Conservation (phyloP, 2,797 vertebrate species). For the Fringilla coelebs region DNA sequence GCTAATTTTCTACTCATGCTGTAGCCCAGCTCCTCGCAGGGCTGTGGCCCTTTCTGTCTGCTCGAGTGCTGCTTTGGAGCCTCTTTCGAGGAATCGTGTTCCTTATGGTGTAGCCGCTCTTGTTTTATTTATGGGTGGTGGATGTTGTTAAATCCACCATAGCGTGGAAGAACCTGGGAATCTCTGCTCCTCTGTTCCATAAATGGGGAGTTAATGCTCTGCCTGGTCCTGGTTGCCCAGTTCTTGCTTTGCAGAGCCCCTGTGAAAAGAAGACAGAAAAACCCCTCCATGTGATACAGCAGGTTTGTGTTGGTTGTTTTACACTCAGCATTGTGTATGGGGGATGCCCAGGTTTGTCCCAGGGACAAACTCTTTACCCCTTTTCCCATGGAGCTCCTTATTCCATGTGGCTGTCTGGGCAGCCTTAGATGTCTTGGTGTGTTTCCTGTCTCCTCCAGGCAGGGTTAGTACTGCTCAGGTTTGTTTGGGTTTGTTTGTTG, state of each 20-base stretch:
- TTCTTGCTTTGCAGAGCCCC: not conserved
- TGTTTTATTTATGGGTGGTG: not conserved
- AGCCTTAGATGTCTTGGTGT: not conserved
- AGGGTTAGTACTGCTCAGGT: not conserved
- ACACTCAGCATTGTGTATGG: not conserved
- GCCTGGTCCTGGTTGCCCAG: not conserved
- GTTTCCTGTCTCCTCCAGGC: not conserved
- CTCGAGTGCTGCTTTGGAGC: not conserved
- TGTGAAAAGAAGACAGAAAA: too few species aligned
- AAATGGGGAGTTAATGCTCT: not conserved
- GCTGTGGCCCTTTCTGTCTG: not conserved
- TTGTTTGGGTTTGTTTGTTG: not conserved
- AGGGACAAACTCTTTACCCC: not conserved
- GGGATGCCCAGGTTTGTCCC: not conserved
- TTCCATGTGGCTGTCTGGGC: not conserved
- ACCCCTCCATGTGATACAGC: not conserved
- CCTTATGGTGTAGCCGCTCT: not conserved
- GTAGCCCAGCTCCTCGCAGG: not conserved
- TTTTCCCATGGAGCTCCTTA: not conserved
- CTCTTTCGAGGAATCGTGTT: not conserved
- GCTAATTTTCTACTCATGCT: not conserved
- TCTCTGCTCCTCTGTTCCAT: not conserved
- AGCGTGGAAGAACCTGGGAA: not conserved
- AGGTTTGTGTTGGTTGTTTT: not conserved
- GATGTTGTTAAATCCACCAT: not conserved